Evolutionary conservation across 92 coral and sea anemone genomes (phyloP).

Genomic region (Desmophyllum pertusum): DNA sequence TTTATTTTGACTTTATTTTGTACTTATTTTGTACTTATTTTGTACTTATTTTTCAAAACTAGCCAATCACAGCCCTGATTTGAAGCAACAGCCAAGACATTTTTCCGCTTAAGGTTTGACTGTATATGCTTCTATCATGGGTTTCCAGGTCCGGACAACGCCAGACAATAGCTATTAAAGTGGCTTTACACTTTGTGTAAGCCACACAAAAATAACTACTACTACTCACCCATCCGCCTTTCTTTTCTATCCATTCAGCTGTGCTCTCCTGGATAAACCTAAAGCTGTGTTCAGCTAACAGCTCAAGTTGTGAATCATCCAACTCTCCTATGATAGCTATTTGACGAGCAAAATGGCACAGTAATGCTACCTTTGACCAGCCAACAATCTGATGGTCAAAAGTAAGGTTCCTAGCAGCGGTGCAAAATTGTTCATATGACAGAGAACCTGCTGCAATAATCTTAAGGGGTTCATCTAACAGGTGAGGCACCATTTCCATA

Average conservation of each 20-base stretch:
- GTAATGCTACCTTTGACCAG: constrained; percentile 94
- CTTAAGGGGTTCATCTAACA: constrained; percentile 83
- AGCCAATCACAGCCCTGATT: too few species aligned
- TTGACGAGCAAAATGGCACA: constrained; percentile 96
- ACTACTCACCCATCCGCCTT: constrained; percentile 96
- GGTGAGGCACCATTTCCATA: constrained; percentile 76
- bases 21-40: too few species aligned
- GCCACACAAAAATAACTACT: too few species aligned
- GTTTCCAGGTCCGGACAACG: too few species aligned
- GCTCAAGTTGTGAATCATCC: constrained; percentile 78
- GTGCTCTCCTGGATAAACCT: constrained; percentile 92
- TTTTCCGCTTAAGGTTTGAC: too few species aligned
- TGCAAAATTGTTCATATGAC: constrained; percentile 84
- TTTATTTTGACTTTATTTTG: too few species aligned
- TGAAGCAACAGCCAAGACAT: too few species aligned
- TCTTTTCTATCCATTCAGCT: constrained; percentile 93
- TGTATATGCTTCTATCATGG: too few species aligned
- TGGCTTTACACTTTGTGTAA: too few species aligned
- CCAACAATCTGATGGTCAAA: constrained; percentile 84
- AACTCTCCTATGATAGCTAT: constrained; percentile 84
- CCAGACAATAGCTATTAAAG: too few species aligned
- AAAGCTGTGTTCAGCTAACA: constrained; percentile 85
- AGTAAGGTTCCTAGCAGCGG: constrained; percentile 85
- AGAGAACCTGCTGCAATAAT: constrained; percentile 60
- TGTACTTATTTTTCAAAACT: too few species aligned